Conservation (phyloP, 2,888 invertebrate species). For the Sinohyriopsis cumingii region DNA sequence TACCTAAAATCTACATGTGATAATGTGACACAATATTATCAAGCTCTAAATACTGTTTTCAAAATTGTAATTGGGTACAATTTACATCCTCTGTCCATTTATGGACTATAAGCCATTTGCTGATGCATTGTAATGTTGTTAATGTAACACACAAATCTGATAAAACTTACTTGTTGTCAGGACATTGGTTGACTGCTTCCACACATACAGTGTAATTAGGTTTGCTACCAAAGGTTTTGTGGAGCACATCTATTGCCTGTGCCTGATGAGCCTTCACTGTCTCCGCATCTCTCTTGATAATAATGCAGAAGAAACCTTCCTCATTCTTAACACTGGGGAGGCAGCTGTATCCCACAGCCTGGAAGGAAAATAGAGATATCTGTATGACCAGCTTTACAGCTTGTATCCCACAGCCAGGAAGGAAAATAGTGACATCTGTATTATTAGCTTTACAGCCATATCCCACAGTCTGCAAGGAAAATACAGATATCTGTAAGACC, state of each 20-base stretch:
- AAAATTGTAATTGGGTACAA: too few species aligned
- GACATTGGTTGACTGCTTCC: conserved; percentile 84
- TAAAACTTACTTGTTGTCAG: conserved; percentile 79
- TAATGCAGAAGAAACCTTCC: conserved; percentile 90
- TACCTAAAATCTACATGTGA: too few species aligned
- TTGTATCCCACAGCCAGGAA: conserved; percentile 1
- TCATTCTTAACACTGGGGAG: conserved; percentile 90
- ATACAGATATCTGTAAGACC: not conserved
- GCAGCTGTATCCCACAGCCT: conserved; percentile 91
- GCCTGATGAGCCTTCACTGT: conserved; percentile 85
- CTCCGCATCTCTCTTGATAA: conserved; percentile 86
- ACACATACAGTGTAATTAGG: conserved; percentile 86
- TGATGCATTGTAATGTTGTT: too few species aligned
- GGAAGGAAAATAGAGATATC: not conserved
- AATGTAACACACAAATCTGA: not conserved
- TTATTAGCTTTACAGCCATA: too few species aligned
- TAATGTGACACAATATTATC: too few species aligned
- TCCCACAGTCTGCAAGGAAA: not conserved
- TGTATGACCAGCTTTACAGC: too few species aligned
- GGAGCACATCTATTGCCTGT: conserved; percentile 73
- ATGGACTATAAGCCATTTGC: too few species aligned
- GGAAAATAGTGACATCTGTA: not conserved
- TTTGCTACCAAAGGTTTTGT: conserved; percentile 81
- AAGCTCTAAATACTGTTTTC: too few species aligned
- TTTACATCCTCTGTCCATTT: too few species aligned